Percentiles rank a stretch among this genome's conserved stretches.
Evolutionary conservation across 2,113 vertebrate genomes (phyloP).

Genomic region (Camelus bactrianus): DNA sequence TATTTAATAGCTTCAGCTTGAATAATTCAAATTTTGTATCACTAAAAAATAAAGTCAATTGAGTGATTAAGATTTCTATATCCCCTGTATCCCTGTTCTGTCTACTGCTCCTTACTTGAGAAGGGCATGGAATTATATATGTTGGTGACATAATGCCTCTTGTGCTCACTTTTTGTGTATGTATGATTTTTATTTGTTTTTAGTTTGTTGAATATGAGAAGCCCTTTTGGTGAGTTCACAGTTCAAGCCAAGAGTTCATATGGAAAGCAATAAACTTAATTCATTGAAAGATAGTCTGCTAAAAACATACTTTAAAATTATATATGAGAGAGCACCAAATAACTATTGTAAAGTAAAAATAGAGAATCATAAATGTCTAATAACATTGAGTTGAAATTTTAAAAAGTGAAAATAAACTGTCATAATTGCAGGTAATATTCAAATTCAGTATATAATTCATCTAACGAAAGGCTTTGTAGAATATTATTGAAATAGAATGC

Average conservation of each 20-base stretch:
- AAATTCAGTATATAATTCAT: not conserved
- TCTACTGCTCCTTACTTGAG: conserved; percentile 64
- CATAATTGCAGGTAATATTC: not conserved
- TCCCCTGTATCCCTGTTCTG: not conserved
- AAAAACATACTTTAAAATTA: conserved; percentile 31
- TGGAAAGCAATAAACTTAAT: not conserved
- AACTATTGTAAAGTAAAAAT: conserved; percentile 43
- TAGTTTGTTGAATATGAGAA: conserved; percentile 66
- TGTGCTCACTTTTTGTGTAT: not conserved
- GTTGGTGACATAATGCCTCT: not conserved
- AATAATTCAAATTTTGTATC: conserved; percentile 78
- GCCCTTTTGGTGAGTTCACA: not conserved
- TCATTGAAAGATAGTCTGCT: conserved; percentile 40
- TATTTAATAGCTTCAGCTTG: conserved; percentile 77
- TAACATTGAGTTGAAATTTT: not conserved
- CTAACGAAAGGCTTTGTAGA: not conserved
- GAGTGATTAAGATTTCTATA: conserved; percentile 36
- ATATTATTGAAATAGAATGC: conserved; percentile 26
- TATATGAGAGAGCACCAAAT: not conserved
- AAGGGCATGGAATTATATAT: conserved; percentile 53
- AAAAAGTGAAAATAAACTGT: not conserved
- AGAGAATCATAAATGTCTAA: not conserved
- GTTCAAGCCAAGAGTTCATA: conserved; percentile 31
- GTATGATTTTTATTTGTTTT: conserved; percentile 65
- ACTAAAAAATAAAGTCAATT: conserved; percentile 74